Percentiles rank a stretch among this genome's conserved stretches.
phyloP scores from a whole-genome alignment of 2,113 vertebrate species.

The Siniperca chuatsi region DNA sequence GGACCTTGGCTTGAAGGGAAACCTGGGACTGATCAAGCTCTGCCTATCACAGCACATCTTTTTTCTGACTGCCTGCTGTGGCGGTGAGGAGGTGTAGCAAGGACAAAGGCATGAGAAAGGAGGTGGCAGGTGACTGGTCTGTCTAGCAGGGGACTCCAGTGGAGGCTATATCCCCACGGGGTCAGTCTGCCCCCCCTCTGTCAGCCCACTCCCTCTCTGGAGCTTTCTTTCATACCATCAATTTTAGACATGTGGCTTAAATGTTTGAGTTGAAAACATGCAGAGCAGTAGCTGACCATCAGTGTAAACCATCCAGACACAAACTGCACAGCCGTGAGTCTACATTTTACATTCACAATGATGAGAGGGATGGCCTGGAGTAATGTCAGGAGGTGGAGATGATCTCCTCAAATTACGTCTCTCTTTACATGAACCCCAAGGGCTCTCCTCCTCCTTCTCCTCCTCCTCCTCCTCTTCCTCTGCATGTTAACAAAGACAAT shows the following conservation, averaged over 20 bases:
- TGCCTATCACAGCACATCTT: constrained; percentile 47
- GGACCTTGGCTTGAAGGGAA: constrained; percentile 40
- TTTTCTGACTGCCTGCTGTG: constrained; percentile 20
- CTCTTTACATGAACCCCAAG: constrained; percentile 33
- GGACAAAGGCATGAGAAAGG: constrained; percentile 70
- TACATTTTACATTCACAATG: constrained; percentile 5
- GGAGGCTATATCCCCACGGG: constrained; percentile 40
- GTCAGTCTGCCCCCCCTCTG: constrained; percentile 20
- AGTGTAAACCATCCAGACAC: background rate
- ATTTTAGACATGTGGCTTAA: constrained; percentile 8
- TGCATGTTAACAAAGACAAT: constrained; percentile 60
- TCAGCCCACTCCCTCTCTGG: constrained; percentile 22
- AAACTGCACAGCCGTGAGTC: constrained; percentile 8
- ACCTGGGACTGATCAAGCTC: constrained; percentile 40
- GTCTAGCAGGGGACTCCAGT: constrained; percentile 22
- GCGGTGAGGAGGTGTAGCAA: constrained; percentile 40
- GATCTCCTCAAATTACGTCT: constrained; percentile 69
- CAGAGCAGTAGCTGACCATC: constrained; percentile 6
- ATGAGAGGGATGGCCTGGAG: constrained; percentile 38
- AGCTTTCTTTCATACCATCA: background rate
- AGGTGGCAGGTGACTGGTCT: constrained; percentile 50
- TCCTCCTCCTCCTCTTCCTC: constrained; percentile 20
- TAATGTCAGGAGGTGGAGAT: constrained; percentile 51
- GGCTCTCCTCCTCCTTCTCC: constrained; percentile 50
- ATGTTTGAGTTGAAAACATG: background rate